Base-by-base conservation (phyloP, 2,797 vertebrate genomes). In the Ctenopoma multispine region DNA sequence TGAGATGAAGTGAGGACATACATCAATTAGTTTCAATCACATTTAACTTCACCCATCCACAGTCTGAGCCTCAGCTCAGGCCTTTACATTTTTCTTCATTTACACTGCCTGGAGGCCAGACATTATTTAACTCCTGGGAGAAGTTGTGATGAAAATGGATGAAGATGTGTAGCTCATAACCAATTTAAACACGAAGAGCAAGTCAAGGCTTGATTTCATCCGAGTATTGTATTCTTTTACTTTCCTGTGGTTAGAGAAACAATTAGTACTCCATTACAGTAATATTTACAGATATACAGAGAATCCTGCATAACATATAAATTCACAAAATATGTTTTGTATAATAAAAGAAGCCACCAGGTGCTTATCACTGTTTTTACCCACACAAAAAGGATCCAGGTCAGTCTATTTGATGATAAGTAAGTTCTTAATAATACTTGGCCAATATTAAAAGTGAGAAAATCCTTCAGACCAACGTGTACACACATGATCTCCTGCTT, bases 11-110 rank as follows among this genome's bases (percentile, higher is more conserved):
- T 55, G 73, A 66, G 51, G 56, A 84, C 48, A 86, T 87, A 68
- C 69, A 87, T 91, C 88, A 90, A 86, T 91, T 89, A 82, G 58
- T 80, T 88, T 88, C 71, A 83, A 75, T 89, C 82, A 87, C 34
- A 31, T 87, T 89, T 82, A 86, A 87, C 83, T 79, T 86, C 69
- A 76, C 38, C 74, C 83, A 77, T 87, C 69, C 65, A 20, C 59
- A 77, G 63, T 73, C 60, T 55, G 61, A 61, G 70, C 81, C 49
- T 72, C 9, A 6, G 69, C 44, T 24, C 54, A 53, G 54, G 69
- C 63, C 75, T 80, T 81, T 79, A 77, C 74, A 82, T 88, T 87
- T 88, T 79, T 90, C 78, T 86, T 85, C 69, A 90, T 89, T 90
- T 87, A 72, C 77, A 77, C 87, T 9, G 71, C 81, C 86, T 81